phyloP scores from a whole-genome alignment of 2,797 vertebrate genomes.

The Staurois parvus region DNA sequence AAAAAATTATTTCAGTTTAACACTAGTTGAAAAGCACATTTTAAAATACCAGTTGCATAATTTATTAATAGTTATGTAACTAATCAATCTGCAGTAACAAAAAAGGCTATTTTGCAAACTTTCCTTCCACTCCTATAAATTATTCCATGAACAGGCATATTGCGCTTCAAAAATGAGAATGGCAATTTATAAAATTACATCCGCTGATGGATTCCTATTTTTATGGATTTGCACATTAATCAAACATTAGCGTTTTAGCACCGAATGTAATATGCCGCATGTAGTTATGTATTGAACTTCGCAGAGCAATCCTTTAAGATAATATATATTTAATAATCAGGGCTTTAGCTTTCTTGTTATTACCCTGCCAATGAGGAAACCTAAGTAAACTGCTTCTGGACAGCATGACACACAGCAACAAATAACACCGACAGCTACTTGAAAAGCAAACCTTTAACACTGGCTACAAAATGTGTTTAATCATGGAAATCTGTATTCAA shows the following conservation, averaged over 20 bases:
- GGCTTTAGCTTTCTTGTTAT: background rate
- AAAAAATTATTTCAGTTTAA: background rate
- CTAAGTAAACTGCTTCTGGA: no score
- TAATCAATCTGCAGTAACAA: conserved; percentile 18
- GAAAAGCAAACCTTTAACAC: no score
- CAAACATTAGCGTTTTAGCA: conserved; percentile 19
- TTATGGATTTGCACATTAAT: conserved; percentile 37
- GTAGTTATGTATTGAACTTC: conserved; percentile 5
- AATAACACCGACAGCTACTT: no score
- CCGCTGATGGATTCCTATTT: background rate
- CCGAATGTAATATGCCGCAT: conserved; percentile 32
- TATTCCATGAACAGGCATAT: conserved; percentile 7
- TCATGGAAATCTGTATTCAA: no score
- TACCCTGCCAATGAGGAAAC: background rate
- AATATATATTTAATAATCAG: conserved; percentile 9
- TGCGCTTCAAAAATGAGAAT: conserved; percentile 9
- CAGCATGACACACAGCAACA: no score
- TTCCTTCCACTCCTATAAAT: background rate
- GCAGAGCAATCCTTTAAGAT: conserved; percentile 9
- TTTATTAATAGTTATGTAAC: conserved; percentile 15
- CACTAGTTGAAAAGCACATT: background rate
- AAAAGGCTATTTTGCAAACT: conserved; percentile 2
- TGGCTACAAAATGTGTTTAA: no score
- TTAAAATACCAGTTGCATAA: background rate
- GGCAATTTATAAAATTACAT: conserved; percentile 13